Evolutionary conservation across 2,888 invertebrate genomes (phyloP).

Genomic region (Erebia epiphron): DNA sequence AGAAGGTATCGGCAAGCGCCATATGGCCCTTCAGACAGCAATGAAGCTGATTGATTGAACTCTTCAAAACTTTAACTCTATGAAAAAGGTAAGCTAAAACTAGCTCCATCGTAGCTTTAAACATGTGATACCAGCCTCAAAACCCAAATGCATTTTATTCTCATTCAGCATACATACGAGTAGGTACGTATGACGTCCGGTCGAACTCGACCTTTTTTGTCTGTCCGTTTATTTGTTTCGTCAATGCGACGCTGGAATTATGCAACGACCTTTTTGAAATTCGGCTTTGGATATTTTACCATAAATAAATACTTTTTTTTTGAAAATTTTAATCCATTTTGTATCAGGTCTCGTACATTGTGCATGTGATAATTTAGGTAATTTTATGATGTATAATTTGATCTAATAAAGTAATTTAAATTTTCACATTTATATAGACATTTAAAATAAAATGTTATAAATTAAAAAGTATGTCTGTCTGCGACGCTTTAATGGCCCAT

Average conservation of each 20-base stretch:
- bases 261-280: conserved; percentile 15
- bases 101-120: background rate
- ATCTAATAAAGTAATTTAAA: too few relatives aligned
- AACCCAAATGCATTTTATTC: conserved; percentile 23
- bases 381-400: too few relatives aligned
- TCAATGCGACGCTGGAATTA: conserved; percentile 36
- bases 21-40: too few relatives aligned
- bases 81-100: background rate
- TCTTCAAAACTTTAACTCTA: background rate
- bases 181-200: conserved; percentile 42
- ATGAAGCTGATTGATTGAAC: too few relatives aligned
- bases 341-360: too few relatives aligned
- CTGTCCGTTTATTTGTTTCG: conserved; percentile 43
- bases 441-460: too few relatives aligned
- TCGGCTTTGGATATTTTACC: conserved; percentile 11
- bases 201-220: conserved; percentile 43
- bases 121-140: background rate
- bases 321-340: background rate
- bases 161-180: conserved; percentile 35
- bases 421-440: too few relatives aligned
- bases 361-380: too few relatives aligned
- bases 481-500: too few relatives aligned
- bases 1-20: too few relatives aligned
- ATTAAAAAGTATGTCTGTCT: too few relatives aligned
- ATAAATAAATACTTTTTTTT: background rate